Conservation (phyloP, 2,888 invertebrate genomes). For the Gandaritis pyraliata region DNA sequence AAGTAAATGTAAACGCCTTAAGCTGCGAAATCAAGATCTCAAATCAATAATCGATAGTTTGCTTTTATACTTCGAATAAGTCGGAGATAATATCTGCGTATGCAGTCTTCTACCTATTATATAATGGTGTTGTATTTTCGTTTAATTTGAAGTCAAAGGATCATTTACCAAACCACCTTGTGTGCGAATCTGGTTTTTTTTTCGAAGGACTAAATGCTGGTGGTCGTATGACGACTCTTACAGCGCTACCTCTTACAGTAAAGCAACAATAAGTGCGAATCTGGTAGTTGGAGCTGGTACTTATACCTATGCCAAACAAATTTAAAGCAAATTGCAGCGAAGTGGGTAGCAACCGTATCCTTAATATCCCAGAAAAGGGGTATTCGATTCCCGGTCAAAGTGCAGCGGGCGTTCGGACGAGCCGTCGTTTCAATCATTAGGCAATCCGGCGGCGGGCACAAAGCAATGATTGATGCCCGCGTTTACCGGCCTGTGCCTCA, state of each 20-base stretch:
- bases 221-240: too few species aligned
- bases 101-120: too few species aligned
- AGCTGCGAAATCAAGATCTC: not conserved
- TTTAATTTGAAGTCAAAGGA: too few species aligned
- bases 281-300: too few species aligned
- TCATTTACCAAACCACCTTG: too few species aligned
- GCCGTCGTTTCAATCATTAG: slow-evolving; percentile 81
- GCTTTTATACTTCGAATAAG: too few species aligned
- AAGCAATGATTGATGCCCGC: slow-evolving; percentile 82
- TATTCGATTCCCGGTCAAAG: slow-evolving; percentile 52
- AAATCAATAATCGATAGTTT: not conserved
- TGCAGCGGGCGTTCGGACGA: slow-evolving; percentile 46
- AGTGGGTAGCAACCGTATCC: slow-evolving; percentile 21
- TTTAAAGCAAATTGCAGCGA: not conserved
- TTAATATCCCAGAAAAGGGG: slow-evolving; percentile 35
- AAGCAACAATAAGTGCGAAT: too few species aligned
- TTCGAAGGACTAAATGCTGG: too few species aligned
- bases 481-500: slow-evolving; percentile 71
- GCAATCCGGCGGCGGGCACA: slow-evolving; percentile 76
- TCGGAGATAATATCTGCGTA: too few species aligned
- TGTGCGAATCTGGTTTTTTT: too few species aligned
- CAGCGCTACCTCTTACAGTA: too few species aligned
- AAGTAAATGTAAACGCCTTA: slow-evolving; percentile 2
- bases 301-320: not conserved
- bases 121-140: too few species aligned